Percentiles rank a stretch among this genome's conserved stretches.
Evolutionary conservation across 2,797 vertebrate genomes (phyloP).

Genomic region (Oreortyx pictus): DNA sequence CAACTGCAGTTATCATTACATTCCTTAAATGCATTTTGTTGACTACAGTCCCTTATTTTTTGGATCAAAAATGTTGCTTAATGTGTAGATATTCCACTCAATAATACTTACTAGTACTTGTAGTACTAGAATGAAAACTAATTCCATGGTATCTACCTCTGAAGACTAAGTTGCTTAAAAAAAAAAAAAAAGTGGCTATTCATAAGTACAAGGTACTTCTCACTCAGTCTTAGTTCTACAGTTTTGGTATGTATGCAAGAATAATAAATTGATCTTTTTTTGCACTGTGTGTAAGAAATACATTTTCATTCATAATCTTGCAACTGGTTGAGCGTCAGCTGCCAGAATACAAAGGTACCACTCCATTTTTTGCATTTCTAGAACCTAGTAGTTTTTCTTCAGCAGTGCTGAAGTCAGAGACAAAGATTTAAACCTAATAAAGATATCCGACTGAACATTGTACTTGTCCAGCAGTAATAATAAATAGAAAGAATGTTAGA

Average conservation of each 20-base stretch:
- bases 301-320: neutral
- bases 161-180: neutral
- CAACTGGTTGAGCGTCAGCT: neutral
- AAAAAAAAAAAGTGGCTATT: neutral
- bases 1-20: neutral
- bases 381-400: neutral
- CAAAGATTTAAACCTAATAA: neutral
- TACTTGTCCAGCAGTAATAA: neutral
- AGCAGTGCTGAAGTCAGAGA: neutral
- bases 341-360: neutral
- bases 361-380: neutral
- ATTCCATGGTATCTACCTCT: neutral
- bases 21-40: neutral
- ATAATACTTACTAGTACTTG: neutral
- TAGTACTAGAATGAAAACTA: neutral
- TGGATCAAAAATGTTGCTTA: neutral
- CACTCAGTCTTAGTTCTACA: neutral
- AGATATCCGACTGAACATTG: neutral
- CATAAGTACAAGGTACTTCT: neutral
- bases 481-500: neutral
- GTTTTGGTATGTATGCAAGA: neutral
- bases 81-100: neutral
- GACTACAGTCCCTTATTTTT: neutral
- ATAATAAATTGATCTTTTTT: neutral
- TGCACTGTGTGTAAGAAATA: neutral